A percentile compares a stretch with the other conserved stretches of the same genome.
Evolutionary conservation across 2,888 invertebrate genomes (phyloP).

Genomic region (Caenorhabditis plicata): DNA sequence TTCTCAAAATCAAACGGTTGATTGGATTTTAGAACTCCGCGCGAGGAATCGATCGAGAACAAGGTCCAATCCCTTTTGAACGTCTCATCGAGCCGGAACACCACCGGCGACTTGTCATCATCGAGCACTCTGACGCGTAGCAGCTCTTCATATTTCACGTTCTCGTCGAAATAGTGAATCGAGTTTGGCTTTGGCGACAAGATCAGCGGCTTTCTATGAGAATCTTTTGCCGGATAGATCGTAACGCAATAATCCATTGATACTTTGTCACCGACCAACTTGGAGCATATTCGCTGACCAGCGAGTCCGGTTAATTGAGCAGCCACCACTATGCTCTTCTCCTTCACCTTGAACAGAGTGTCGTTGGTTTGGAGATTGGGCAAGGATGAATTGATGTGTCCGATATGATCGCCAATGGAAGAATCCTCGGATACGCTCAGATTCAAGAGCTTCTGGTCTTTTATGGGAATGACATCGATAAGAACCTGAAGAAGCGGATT

Average conservation of each 20-base stretch:
- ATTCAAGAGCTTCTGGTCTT: slow-evolving; percentile 32
- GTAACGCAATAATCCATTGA: slow-evolving; percentile 37
- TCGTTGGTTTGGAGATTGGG: slow-evolving; percentile 26
- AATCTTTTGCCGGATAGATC: slow-evolving; percentile 39
- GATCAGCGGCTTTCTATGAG: slow-evolving; percentile 40
- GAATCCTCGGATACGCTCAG: slow-evolving; percentile 24
- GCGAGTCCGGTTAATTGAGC: slow-evolving; percentile 28
- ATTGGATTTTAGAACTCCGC: slow-evolving; percentile 28
- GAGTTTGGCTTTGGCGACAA: slow-evolving; percentile 43
- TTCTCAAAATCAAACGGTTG: slow-evolving; percentile 51
- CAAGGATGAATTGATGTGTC: slow-evolving; percentile 24
- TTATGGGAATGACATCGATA: slow-evolving; percentile 27
- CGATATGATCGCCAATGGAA: slow-evolving; percentile 23
- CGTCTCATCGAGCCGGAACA: slow-evolving; percentile 33
- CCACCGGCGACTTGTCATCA: slow-evolving; percentile 11
- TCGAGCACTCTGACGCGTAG: slow-evolving; percentile 37
- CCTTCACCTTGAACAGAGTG: slow-evolving; percentile 37
- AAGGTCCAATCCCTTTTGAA: slow-evolving; percentile 45
- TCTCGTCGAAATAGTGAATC: slow-evolving; percentile 49
- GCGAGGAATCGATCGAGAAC: slow-evolving; percentile 22
- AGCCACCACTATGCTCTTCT: slow-evolving; percentile 18
- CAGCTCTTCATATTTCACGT: slow-evolving; percentile 38
- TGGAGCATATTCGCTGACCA: slow-evolving; percentile 36
- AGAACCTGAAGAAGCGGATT: too few relatives aligned
- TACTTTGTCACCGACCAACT: slow-evolving; percentile 1